phyloP scores from a whole-genome alignment of 2,113 vertebrate species.

The Anguilla rostrata region DNA sequence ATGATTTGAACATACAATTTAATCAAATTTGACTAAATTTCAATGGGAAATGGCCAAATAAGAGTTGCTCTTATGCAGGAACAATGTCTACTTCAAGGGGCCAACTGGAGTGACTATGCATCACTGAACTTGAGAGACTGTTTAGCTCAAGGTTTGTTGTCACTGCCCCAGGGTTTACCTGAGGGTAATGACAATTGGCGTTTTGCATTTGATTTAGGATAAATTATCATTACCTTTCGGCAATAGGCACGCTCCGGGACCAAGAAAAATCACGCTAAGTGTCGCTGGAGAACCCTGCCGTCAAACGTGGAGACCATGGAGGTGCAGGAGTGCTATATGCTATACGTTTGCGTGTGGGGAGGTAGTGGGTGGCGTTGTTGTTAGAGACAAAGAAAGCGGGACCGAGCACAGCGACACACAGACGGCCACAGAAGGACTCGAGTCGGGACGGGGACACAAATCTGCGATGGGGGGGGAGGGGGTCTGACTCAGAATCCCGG shows the following conservation, averaged over 20 bases:
- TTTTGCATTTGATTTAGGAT: not conserved
- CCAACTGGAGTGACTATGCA: not conserved
- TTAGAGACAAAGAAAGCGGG: not conserved
- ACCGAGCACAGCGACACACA: not conserved
- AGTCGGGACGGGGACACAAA: conserved; percentile 8
- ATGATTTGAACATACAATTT: not conserved
- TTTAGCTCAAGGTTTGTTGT: not conserved
- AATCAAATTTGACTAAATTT: not conserved
- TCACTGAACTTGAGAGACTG: not conserved
- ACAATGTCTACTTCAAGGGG: not conserved
- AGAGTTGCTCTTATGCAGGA: conserved; percentile 1
- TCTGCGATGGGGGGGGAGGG: conserved; percentile 40
- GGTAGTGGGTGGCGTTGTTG: not conserved
- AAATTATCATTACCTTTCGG: not conserved
- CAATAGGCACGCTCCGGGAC: not conserved
- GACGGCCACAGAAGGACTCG: conserved; percentile 9
- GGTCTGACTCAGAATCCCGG: not conserved
- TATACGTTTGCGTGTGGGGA: not conserved
- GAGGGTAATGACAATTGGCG: not conserved
- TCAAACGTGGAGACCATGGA: not conserved
- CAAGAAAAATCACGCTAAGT: not conserved
- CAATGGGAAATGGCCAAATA: not conserved
- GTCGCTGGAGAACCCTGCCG: not conserved
- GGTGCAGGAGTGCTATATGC: not conserved
- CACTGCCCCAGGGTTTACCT: not conserved